These are phyloP conservation scores for Schrankia costaestrigalis DNA, from an alignment of 2,888 invertebrate genomes.

Conservation along the genomic window DNA sequence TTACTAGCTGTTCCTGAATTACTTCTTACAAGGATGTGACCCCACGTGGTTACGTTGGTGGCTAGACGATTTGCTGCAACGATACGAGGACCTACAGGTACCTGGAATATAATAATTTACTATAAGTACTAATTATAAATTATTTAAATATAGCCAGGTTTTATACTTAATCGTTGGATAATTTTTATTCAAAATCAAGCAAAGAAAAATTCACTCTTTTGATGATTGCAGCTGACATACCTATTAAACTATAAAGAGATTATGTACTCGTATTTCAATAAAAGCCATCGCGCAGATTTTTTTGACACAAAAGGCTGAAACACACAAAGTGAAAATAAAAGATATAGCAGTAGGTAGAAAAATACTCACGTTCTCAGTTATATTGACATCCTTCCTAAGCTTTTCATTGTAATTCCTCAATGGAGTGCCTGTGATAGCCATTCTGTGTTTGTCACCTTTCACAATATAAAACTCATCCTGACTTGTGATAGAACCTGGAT, in stretches of 20 bases:
- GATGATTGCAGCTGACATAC: too few relatives aligned
- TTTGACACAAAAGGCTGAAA: too few relatives aligned
- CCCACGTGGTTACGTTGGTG: constrained; percentile 86
- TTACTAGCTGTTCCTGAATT: constrained; percentile 92
- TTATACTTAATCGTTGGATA: too few relatives aligned
- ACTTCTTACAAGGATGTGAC: constrained; percentile 82
- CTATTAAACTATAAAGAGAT: too few relatives aligned
- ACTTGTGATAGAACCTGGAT: constrained; percentile 90
- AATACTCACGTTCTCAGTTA: constrained; percentile 79
- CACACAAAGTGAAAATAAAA: neutral
- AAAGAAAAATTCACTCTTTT: too few relatives aligned
- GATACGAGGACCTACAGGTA: constrained; percentile 87
- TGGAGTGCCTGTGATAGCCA: constrained; percentile 88
- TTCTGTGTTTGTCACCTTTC: constrained; percentile 76
- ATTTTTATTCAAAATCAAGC: too few relatives aligned
- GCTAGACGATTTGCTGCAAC: constrained; percentile 92
- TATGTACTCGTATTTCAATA: too few relatives aligned
- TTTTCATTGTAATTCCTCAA: constrained; percentile 87
- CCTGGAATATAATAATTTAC: too few relatives aligned
- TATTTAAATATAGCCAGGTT: too few relatives aligned
- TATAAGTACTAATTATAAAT: too few relatives aligned
- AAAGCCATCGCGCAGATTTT: too few relatives aligned
- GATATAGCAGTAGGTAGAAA: neutral
- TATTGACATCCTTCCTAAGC: constrained; percentile 85
- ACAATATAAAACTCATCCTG: constrained; percentile 91